These are phyloP conservation scores for Drosophila sulfurigaster DNA, from an alignment of 1,140 invertebrate genomes.

Conservation along the genomic window DNA sequence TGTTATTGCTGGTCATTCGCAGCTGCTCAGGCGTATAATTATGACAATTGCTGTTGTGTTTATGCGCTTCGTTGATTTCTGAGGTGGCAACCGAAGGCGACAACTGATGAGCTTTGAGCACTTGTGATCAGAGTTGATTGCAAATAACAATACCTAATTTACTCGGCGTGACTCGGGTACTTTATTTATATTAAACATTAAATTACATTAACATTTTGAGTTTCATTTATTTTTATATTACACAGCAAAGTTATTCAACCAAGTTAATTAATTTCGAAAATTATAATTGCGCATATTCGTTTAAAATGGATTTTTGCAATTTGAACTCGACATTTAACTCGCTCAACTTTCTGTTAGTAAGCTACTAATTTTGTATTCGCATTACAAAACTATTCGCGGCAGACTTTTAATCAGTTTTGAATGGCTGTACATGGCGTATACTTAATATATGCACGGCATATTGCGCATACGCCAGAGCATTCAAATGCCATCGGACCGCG, in stretches of 20 bases:
- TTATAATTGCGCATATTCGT: neutral
- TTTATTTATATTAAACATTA: neutral
- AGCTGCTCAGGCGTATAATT: constrained; percentile 72
- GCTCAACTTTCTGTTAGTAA: constrained; percentile 4
- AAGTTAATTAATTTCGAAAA: neutral
- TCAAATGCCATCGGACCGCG: constrained; percentile 45
- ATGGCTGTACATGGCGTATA: constrained; percentile 42
- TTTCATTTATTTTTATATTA: neutral
- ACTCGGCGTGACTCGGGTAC: neutral
- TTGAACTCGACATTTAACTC: neutral
- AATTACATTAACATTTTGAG: neutral
- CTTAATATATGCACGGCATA: constrained; percentile 51
- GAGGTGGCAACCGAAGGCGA: constrained; percentile 43
- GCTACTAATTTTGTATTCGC: constrained; percentile 11
- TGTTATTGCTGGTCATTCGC: constrained; percentile 57
- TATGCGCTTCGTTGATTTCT: constrained; percentile 61
- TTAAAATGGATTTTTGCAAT: neutral
- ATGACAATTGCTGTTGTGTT: constrained; percentile 69
- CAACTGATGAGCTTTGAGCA: constrained; percentile 25
- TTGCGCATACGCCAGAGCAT: constrained; percentile 56
- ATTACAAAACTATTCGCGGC: constrained; percentile 9
- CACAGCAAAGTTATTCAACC: neutral
- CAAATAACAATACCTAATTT: neutral
- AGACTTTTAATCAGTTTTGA: constrained; percentile 26
- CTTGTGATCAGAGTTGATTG: neutral